Evolutionary conservation across 2,113 vertebrate species (phyloP).

Genomic region (Odobenus rosmarus): DNA sequence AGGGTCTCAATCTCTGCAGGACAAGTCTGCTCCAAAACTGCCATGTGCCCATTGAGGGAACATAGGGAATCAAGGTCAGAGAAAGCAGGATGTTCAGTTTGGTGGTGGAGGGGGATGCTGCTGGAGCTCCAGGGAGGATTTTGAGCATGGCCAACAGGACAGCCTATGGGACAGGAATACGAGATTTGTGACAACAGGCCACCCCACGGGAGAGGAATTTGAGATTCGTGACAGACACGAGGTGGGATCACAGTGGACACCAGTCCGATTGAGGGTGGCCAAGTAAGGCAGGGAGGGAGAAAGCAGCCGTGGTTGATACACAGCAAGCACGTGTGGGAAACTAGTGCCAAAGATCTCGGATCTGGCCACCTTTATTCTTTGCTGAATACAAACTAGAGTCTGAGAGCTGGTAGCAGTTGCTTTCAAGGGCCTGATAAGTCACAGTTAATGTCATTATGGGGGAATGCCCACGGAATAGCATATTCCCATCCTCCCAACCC

Average conservation of each 20-base stretch:
- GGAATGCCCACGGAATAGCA: rapidly evolving
- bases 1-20: background rate
- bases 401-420: rapidly evolving
- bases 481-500: rapidly evolving
- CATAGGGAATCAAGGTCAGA: background rate
- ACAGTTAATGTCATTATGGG: rapidly evolving
- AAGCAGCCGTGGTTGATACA: rapidly evolving
- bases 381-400: too few relatives aligned
- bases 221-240: rapidly evolving
- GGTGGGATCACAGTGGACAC: background rate
- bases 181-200: background rate
- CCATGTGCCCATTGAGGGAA: background rate
- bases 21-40: too few relatives aligned
- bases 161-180: background rate
- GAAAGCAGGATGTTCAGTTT: too few relatives aligned
- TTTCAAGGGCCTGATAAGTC: background rate
- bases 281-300: background rate
- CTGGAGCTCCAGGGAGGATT: background rate
- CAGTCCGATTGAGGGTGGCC: rapidly evolving
- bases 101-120: background rate
- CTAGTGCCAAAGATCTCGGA: too few relatives aligned
- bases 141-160: rapidly evolving
- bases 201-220: background rate
- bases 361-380: background rate
- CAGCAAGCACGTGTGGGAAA: rapidly evolving